Evolutionary conservation across 2,113 vertebrate genomes (phyloP).

Genomic region (Porphyrio hochstetteri): DNA sequence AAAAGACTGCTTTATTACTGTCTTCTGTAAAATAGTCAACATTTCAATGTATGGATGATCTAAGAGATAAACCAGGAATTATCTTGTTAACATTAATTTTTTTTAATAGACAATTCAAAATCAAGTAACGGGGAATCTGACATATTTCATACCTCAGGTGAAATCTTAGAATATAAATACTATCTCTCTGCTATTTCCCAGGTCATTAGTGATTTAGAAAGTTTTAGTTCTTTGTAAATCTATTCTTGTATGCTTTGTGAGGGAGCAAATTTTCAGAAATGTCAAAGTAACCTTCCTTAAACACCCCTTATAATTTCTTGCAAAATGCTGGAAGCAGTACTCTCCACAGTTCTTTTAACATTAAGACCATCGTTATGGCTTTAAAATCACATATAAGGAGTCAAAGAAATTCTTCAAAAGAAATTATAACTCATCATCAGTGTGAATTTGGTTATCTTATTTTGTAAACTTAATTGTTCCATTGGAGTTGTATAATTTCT

Average conservation of each 20-base stretch:
- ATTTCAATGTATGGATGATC: not conserved
- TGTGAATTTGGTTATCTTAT: not conserved
- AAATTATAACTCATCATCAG: not conserved
- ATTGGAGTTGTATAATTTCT: not conserved
- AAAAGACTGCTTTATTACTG: not conserved
- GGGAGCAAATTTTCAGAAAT: not conserved
- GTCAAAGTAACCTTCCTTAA: not conserved
- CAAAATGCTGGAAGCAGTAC: not conserved
- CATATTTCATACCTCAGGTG: not conserved
- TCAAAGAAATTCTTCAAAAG: not conserved
- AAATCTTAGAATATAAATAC: not conserved
- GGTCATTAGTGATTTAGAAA: not conserved
- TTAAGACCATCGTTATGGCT: not conserved
- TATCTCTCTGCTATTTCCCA: not conserved
- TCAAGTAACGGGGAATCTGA: not conserved
- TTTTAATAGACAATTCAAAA: not conserved
- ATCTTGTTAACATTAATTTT: not conserved
- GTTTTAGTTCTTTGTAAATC: not conserved
- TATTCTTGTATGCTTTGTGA: not conserved
- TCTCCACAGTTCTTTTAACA: not conserved
- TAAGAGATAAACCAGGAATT: not conserved
- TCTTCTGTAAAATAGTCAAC: not conserved
- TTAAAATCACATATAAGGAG: not conserved
- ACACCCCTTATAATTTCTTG: not conserved
- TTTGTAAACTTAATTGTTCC: not conserved